Evolutionary conservation across 2,113 vertebrate genomes (phyloP).

Genomic region (Oceanodroma tethys): DNA sequence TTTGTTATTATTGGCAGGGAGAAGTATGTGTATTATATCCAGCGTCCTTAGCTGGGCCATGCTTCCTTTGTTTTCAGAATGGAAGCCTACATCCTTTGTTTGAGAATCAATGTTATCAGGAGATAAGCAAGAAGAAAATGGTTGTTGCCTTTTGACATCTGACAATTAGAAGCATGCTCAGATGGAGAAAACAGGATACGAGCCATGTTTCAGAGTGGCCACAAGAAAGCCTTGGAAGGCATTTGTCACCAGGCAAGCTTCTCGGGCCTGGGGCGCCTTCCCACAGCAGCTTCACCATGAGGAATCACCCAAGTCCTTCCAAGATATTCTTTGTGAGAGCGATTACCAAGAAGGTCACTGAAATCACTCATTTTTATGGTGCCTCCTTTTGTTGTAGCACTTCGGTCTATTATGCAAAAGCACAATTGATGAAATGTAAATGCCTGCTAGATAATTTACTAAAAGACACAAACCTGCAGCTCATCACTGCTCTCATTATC

Average conservation of each 20-base stretch:
- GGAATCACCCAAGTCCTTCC: neutral
- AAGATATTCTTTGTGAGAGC: neutral
- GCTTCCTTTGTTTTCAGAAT: conserved; percentile 76
- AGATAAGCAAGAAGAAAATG: conserved; percentile 77
- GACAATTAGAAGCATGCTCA: conserved; percentile 66
- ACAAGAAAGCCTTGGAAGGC: conserved; percentile 56
- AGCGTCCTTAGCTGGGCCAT: conserved; percentile 50
- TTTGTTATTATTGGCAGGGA: conserved; percentile 59
- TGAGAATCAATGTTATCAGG: conserved; percentile 70
- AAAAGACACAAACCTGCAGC: conserved; percentile 55
- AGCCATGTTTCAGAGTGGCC: conserved; percentile 53
- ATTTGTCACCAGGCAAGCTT: conserved; percentile 50
- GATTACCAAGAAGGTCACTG: conserved; percentile 24
- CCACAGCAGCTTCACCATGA: neutral
- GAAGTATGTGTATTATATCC: conserved; percentile 41
- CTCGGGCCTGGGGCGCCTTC: neutral
- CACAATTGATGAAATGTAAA: conserved; percentile 58
- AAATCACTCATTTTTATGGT: conserved; percentile 49
- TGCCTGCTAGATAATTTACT: conserved; percentile 41
- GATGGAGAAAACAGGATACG: conserved; percentile 75
- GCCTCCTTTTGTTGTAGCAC: conserved; percentile 9
- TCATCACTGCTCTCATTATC: conserved; percentile 39
- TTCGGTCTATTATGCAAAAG: conserved; percentile 4
- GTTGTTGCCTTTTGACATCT: conserved; percentile 72
- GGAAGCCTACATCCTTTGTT: conserved; percentile 75